Percentiles rank a stretch among this genome's conserved stretches.
phyloP scores from a whole-genome alignment of 2,888 invertebrate genomes.

The Polietes domitor region DNA sequence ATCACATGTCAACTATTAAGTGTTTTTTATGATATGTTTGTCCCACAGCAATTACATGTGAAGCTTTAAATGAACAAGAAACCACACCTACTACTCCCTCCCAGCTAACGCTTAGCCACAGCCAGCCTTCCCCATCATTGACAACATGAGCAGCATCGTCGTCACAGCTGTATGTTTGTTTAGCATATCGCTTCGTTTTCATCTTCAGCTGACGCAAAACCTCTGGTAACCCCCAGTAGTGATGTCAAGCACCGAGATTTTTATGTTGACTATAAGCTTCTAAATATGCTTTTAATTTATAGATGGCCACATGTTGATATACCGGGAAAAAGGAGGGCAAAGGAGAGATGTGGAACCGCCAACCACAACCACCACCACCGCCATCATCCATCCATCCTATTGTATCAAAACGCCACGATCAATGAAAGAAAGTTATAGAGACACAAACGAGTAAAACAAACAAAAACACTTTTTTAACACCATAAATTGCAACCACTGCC shows the following conservation, averaged over 20 bases:
- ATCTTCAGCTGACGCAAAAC: background rate
- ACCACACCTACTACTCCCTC: background rate
- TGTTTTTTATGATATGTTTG: background rate
- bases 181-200: background rate
- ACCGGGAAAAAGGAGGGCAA: background rate
- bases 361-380: background rate
- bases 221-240: constrained; percentile 30
- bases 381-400: background rate
- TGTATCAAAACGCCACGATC: background rate
- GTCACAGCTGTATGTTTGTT: constrained; percentile 7
- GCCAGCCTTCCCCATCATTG: background rate
- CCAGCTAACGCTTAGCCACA: background rate
- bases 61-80: background rate
- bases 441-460: background rate
- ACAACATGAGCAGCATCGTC: background rate
- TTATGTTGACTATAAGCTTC: background rate
- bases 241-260: constrained; percentile 13
- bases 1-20: background rate
- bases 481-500: background rate
- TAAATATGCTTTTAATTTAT: constrained; percentile 32
- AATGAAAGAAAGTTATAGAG: constrained; percentile 9
- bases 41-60: background rate
- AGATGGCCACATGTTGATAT: background rate
- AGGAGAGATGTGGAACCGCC: background rate
- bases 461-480: constrained; percentile 25